A percentile compares a stretch with the other conserved stretches of the same genome.
phyloP scores from a whole-genome alignment of 2,797 vertebrate species.

The Toxotes lorentzi region DNA sequence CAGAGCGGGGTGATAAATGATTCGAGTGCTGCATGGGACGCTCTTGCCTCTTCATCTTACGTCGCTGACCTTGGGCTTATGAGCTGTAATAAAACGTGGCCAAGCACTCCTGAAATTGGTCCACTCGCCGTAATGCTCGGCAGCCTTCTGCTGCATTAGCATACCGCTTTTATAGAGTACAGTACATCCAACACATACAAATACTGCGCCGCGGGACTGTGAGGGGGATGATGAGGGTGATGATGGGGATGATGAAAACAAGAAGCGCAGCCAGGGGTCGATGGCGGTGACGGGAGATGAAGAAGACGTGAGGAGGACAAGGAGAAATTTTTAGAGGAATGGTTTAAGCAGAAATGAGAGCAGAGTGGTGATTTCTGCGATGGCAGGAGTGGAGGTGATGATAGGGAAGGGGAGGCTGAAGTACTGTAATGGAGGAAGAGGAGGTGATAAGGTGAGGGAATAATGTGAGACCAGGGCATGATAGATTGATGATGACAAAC shows the following conservation, averaged over 20 bases:
- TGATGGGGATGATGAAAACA: constrained; percentile 62
- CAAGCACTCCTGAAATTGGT: constrained; percentile 86
- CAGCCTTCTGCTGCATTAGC: constrained; percentile 74
- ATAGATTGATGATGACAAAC: constrained; percentile 56
- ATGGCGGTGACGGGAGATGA: constrained; percentile 39
- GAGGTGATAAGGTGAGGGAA: constrained; percentile 49
- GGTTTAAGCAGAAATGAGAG: constrained; percentile 44
- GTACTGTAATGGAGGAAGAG: constrained; percentile 47
- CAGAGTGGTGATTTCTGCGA: constrained; percentile 52
- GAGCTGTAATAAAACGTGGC: constrained; percentile 86
- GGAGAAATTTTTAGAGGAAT: constrained; percentile 50
- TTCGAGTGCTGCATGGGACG: constrained; percentile 67
- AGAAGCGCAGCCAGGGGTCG: constrained; percentile 65
- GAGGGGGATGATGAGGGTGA: constrained; percentile 64
- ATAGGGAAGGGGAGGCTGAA: constrained; percentile 53
- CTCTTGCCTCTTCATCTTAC: constrained; percentile 80
- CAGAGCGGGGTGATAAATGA: constrained; percentile 80
- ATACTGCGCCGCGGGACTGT: constrained; percentile 43
- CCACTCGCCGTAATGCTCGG: constrained; percentile 76
- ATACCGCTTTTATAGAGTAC: constrained; percentile 74
- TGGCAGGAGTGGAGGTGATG: constrained; percentile 40
- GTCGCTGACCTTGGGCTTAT: constrained; percentile 88
- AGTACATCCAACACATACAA: constrained; percentile 68
- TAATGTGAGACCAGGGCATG: constrained; percentile 37
- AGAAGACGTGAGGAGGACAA: constrained; percentile 25